Base-by-base conservation (phyloP, 1,140 invertebrate genomes). In the Rhagoletis zephyria region DNA sequence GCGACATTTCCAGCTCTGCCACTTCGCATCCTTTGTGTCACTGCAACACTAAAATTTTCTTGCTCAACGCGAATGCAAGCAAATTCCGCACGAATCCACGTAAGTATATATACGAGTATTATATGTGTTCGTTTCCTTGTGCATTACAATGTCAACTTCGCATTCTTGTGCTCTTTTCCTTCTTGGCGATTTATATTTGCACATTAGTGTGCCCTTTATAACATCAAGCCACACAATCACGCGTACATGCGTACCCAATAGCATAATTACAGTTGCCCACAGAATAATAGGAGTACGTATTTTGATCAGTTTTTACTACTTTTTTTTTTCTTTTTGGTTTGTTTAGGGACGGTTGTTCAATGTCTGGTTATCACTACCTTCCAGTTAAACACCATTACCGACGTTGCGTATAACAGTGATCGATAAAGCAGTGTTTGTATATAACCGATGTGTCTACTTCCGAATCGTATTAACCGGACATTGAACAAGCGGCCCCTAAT, bases 181-280 rank as follows among this genome's bases (percentile, higher is more conserved):
- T 81, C 42, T 30, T 56, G 40, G 14, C 74, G 61, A 63, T 63
- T 63, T 63, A 63, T 81, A 10, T 81, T 81, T 59, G 74, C 74
- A 14, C 74, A 51, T 51, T 81, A 7, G 14, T 81, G 7, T 9
- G 48, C 64, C 9, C n/a, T 40, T 30, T 30, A 40, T 67, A 40
- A 67, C n/a, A 4, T 5, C 64, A 67, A 30, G 9, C 30, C 16
- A 30, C 64, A 40, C 12, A 51, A 4, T 6, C 4, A 48, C 70
- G 45, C 40, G 3, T 14, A 7, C 70, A 74, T 1, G 48, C 45
- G 1, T 14, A 45, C 12, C 1, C 9, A 45, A 0, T 19, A 30
- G 30, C 30, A 30, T 30, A 30, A 30, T 30, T 30, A 30, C 30
- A 30, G 30, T 30, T 30, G 30, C 30, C 30, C 30, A 30, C 30